Base-by-base conservation (phyloP, 1,140 invertebrate genomes). In the Lepidurus couesii region DNA sequence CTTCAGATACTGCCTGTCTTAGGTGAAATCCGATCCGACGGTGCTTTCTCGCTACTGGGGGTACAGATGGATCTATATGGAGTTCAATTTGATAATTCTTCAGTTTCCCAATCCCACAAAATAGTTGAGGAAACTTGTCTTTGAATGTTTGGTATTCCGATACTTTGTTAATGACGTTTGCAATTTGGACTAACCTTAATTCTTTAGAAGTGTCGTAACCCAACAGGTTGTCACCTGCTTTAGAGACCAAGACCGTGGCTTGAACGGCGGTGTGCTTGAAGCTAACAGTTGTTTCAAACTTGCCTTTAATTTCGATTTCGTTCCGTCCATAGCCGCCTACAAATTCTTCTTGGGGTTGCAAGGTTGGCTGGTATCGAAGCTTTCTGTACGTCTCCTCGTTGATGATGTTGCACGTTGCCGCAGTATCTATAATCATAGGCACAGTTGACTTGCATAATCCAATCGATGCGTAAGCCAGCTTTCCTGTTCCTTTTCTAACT, bases 61-160 rank as follows among this genome's bases (percentile, higher is more conserved):
- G 77, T 10, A 78, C 45, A 13, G 53, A 26, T 53, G 45, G 45
- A 78, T 78, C 45, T 73, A 78, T 73, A 53, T 78, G 77, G n/a
- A 73, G 47, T 21, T 78, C 26, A 1, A 78, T 34, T 75, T 24
- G 75, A 34, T 75, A 42, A 44, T 75, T 75, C 75, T 75, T 75
- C 75, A 75, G 34, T 16, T 75, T 75, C 7, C 75, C 75, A 8
- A 75, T 34, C 10, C 75, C 75, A 1, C 6, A 34, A 42, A 75
- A 75, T 7, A 75, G 34, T 75, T 34, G n/a, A 42, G n/a, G 34
- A 16, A 75, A 75, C 13, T 75, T 75, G 16, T 75, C n/a, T 75
- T 42, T 42, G 16, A 75, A 16, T 16, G 7, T 9, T 75, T 16
- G 16, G 43, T 75, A 75, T 8, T 75, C 75, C 13, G 34, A 42